Evolutionary conservation across 2,888 invertebrate species (phyloP).

Genomic region (Phengaris arion): DNA sequence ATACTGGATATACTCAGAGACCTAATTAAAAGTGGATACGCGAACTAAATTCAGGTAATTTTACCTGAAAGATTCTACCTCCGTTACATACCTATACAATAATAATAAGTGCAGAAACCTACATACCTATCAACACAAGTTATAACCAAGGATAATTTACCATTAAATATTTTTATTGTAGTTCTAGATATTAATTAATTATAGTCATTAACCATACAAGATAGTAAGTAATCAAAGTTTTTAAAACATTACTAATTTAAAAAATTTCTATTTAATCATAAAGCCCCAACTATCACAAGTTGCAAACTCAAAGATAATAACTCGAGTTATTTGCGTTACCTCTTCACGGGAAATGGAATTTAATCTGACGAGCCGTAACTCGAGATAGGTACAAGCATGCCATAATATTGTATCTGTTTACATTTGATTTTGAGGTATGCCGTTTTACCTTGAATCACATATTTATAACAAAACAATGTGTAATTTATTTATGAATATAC

Average conservation of each 20-base stretch:
- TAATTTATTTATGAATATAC: too few relatives aligned
- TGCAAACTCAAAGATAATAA: constrained; percentile 25
- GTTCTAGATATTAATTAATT: background rate
- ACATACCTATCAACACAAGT: too few relatives aligned
- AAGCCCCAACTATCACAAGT: constrained; percentile 34
- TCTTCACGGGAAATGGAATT: constrained; percentile 52
- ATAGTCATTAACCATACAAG: background rate
- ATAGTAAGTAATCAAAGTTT: background rate
- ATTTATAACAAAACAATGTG: background rate
- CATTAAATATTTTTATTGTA: background rate
- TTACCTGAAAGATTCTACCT: too few relatives aligned
- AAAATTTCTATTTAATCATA: constrained; percentile 31
- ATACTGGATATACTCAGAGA: too few relatives aligned
- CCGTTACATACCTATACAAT: too few relatives aligned
- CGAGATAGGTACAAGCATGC: constrained; percentile 50
- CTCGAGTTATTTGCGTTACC: constrained; percentile 42
- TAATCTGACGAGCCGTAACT: constrained; percentile 52
- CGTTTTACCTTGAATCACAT: constrained; percentile 25
- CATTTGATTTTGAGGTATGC: constrained; percentile 15
- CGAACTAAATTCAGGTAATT: too few relatives aligned
- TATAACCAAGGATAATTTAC: too few relatives aligned
- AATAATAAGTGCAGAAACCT: too few relatives aligned
- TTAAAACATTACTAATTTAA: too few relatives aligned
- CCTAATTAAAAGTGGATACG: too few relatives aligned
- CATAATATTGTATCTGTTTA: constrained; percentile 37